Evolutionary conservation across 2,797 vertebrate species (phyloP), one percentile per base, ranked within the genome.

Genomic region (Sebastes vulpes): DNA sequence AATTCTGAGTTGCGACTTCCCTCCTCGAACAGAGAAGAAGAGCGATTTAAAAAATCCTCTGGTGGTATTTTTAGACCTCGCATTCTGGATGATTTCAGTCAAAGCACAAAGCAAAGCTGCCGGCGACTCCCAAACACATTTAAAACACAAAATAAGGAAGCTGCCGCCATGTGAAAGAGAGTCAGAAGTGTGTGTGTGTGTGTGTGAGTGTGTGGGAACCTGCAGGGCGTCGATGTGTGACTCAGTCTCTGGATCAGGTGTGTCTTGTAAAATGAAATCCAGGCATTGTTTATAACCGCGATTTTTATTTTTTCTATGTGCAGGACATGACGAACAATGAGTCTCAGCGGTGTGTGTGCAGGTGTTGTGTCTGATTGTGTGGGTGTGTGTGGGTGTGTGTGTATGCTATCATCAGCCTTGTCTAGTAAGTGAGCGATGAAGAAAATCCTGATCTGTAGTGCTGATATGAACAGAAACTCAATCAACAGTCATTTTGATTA

Each of bases 181-280:
- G 65, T 25, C 10, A 11, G 70, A 26, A 29, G 18, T 23, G 11
- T 38, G 35, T 38, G 35, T 35, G 31, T 9, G 1, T 10, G 31
- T 32, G 3, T 4, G 9, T 46, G 60, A 65, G 16, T 69, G 23
- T 46, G 75, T 65, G 77, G 3, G 72, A 75, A 79, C 78, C 72
- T 63, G 65, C 57, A 54, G 68, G 75, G 74, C 2, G 14, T 66
- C 8, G 5, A 26, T 65, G 58, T 65, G 67, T 90, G 88, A 90
- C 79, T 92, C 83, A 89, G 53, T 29, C 56, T 28, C 16, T 11
- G 67, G 38, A 72, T 89, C 82, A 93, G 90, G 88, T 92, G 92
- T 77, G 76, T 26, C 83, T 74, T 18, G 6, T 79, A 61, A 83
- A 86, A 77, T 54, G 5, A 66, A 74, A 65, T 70, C 29, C 67